A percentile compares a stretch with the other conserved stretches of the same genome.
These are phyloP conservation scores for Cuculus canorus DNA, from an alignment of 2,797 vertebrate species.

Conservation along the genomic window DNA sequence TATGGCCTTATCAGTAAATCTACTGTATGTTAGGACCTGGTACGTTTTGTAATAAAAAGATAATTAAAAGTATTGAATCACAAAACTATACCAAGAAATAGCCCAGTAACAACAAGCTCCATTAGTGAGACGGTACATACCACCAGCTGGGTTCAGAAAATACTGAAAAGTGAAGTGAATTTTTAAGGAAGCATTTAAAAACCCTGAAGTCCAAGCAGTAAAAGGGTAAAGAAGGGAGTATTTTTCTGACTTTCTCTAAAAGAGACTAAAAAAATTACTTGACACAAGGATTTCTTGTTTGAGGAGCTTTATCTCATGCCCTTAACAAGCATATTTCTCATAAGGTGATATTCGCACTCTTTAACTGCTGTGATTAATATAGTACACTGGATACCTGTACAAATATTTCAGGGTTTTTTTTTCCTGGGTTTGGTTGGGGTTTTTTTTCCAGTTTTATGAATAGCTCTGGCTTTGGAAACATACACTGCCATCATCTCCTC, in stretches of 20 bases:
- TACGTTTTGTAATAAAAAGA: conserved; percentile 74
- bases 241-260: conserved; percentile 13
- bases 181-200: conserved; percentile 10
- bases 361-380: conserved; percentile 47
- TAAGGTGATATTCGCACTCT: conserved; percentile 25
- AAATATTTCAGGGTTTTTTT: conserved; percentile 25
- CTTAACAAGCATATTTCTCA: background rate
- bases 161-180: background rate
- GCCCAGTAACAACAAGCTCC: conserved; percentile 52
- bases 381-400: background rate
- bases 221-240: background rate
- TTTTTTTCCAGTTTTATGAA: conserved; percentile 29
- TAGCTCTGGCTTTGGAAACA: conserved; percentile 51
- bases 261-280: background rate
- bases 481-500: background rate
- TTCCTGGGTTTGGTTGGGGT: background rate
- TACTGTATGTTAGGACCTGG: conserved; percentile 63
- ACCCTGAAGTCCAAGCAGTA: background rate
- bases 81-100: conserved; percentile 66
- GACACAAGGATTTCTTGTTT: background rate
- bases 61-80: conserved; percentile 78
- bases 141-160: conserved; percentile 10
- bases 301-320: conserved; percentile 47
- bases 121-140: background rate
- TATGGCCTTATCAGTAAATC: conserved; percentile 77